Conservation (phyloP, 2,113 vertebrate species). For the Dipodomys stephensi region DNA sequence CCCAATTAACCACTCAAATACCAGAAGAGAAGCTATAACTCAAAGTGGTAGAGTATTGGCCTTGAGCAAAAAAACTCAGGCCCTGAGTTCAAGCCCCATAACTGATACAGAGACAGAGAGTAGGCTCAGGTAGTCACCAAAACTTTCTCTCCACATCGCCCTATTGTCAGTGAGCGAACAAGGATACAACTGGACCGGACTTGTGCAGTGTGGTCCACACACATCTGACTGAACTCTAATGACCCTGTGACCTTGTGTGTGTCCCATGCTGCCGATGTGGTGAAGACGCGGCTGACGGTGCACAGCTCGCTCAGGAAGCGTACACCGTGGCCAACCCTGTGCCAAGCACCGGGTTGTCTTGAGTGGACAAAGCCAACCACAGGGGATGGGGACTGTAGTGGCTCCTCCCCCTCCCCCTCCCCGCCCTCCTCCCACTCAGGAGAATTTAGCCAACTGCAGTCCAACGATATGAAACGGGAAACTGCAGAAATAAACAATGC, state of each 20-base stretch:
- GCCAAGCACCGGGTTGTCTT: neutral
- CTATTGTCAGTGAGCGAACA: neutral
- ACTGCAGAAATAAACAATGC: neutral
- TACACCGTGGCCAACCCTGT: accelerated
- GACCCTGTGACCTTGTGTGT: neutral
- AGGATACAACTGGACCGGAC: neutral
- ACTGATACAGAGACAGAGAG: too few species aligned
- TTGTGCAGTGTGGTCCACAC: accelerated
- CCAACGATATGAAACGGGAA: neutral
- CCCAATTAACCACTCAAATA: too few species aligned
- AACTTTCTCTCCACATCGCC: too few species aligned
- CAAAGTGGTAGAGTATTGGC: too few species aligned
- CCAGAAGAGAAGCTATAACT: too few species aligned
- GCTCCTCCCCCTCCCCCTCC: too few species aligned
- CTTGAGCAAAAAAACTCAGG: too few species aligned
- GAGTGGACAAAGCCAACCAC: accelerated
- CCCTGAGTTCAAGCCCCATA: too few species aligned
- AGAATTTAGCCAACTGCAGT: neutral
- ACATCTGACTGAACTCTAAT: neutral
- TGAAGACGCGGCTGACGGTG: neutral
- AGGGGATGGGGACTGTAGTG: accelerated
- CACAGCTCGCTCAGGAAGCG: neutral
- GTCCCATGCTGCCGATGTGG: too few species aligned
- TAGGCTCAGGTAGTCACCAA: neutral
- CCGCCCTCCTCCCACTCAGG: neutral